Evolutionary conservation across 1,140 invertebrate genomes (phyloP).

Genomic region (Belonocnema kinseyi): DNA sequence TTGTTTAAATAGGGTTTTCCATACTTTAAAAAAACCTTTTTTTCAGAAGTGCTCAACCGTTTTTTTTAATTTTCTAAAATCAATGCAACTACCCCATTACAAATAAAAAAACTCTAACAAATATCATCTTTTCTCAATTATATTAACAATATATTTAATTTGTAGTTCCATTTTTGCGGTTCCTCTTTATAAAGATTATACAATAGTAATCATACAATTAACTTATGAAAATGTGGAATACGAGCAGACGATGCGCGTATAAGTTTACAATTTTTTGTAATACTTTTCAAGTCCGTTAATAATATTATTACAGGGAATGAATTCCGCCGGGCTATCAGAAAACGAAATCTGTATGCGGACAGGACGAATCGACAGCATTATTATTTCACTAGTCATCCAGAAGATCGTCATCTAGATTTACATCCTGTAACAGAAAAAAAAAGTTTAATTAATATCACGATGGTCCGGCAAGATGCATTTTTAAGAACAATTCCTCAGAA

Average conservation of each 20-base stretch:
- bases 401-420: slow-evolving; percentile 82
- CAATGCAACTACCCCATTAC: too few species aligned
- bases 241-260: slow-evolving; percentile 6
- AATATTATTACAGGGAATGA: background rate
- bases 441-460: slow-evolving; percentile 6
- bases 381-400: slow-evolving; percentile 74
- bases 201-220: slow-evolving; percentile 9
- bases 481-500: too few species aligned
- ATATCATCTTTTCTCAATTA: slow-evolving; percentile 41
- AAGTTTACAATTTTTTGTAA: slow-evolving; percentile 18
- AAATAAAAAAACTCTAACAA: background rate
- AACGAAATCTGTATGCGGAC: background rate
- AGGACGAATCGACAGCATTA: slow-evolving; percentile 1
- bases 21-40: too few species aligned
- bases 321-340: background rate
- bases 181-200: slow-evolving; percentile 34
- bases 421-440: slow-evolving; percentile 76
- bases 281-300: background rate
- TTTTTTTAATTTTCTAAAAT: too few species aligned
- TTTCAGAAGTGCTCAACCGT: too few species aligned
- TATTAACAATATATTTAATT: slow-evolving; percentile 69
- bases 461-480: too few species aligned
- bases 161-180: slow-evolving; percentile 22
- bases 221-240: slow-evolving; percentile 27
- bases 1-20: too few species aligned